Percentiles rank a stretch among this genome's conserved stretches.
phyloP scores from a whole-genome alignment of 2,888 invertebrate species.

The Cantharis lateralis region DNA sequence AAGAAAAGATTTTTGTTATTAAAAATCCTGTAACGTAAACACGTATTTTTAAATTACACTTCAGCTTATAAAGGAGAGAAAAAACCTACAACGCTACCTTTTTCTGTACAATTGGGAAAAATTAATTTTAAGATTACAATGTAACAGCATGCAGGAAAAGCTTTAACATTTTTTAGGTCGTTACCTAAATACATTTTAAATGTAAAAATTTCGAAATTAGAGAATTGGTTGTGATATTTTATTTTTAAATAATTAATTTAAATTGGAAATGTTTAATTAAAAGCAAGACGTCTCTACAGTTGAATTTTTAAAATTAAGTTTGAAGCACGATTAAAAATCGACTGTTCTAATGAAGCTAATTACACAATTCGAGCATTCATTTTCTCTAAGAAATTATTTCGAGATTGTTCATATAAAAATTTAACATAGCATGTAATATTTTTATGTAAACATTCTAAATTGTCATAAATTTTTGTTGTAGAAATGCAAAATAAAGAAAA shows the following conservation, averaged over 20 bases:
- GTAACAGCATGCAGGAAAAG: neutral
- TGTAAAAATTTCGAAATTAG: neutral
- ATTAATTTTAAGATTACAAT: neutral
- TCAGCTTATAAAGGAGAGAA: neutral
- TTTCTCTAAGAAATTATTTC: neutral
- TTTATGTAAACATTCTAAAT: neutral
- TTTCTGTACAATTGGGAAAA: neutral
- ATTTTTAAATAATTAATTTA: neutral
- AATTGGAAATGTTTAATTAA: neutral
- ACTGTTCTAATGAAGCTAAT: neutral
- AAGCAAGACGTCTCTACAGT: neutral
- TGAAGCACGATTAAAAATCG: neutral
- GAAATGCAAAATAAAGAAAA: neutral
- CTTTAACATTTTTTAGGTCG: neutral
- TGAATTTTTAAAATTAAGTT: neutral
- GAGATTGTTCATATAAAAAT: neutral
- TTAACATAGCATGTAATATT: neutral
- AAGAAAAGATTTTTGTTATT: neutral
- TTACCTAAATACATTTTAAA: neutral
- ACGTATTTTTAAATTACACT: neutral
- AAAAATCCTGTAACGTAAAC: neutral
- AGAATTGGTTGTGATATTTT: neutral
- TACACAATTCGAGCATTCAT: neutral
- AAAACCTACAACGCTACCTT: neutral
- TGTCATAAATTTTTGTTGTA: neutral